Base-by-base conservation (phyloP, 2,797 vertebrate species). In the Tadarida brasiliensis region DNA sequence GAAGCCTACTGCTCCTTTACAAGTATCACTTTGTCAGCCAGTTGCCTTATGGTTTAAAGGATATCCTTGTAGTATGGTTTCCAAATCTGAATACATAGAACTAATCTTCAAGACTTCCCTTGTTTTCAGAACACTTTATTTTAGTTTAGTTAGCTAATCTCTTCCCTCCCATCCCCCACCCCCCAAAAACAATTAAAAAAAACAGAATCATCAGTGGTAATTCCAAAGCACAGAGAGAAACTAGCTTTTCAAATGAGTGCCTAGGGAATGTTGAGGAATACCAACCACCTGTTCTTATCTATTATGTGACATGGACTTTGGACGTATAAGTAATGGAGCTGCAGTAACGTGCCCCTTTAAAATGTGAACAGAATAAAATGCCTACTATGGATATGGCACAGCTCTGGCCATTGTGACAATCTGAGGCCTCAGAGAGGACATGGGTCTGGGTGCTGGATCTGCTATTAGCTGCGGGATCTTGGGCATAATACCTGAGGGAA, bases 121-220 rank as follows among this genome's bases (percentile, higher is more conserved):
- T 97, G 81, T 91, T 76, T 74, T 33, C 65, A 92, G 49, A 85
- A 35, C 30, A 57, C 26, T 74, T 39, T 59, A n/a, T 49, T 94
- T 94, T 82, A 78, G 95, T 86, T 91, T 57, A 78, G 19, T 85
- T 93, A 96, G 47, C 11, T 70, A 47, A 54, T 56, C 35, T 88
- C 2, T n/a, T 24, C 44, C 22, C 15, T n/a, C 8, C 65, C 8
- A 19, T 28, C 12, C 61, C 1, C 0, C 28, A 3, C 7, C 15
- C n/a, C 11, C 4, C 17, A 26, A 59, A 49, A 51, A 30, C 54
- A 33, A 51, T 6, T 35, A n/a, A 47, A 26, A 24, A 20, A 85
- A 22, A 74, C 12, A 30, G 26, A 74, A 20, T 19, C 12, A 9
- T 68, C n/a, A 61, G 19, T 20, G 17, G 7, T 86, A 44, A 7